These are phyloP conservation scores for Magallana ariakensis DNA, from an alignment of 1,140 invertebrate genomes.

Conservation along the genomic window DNA sequence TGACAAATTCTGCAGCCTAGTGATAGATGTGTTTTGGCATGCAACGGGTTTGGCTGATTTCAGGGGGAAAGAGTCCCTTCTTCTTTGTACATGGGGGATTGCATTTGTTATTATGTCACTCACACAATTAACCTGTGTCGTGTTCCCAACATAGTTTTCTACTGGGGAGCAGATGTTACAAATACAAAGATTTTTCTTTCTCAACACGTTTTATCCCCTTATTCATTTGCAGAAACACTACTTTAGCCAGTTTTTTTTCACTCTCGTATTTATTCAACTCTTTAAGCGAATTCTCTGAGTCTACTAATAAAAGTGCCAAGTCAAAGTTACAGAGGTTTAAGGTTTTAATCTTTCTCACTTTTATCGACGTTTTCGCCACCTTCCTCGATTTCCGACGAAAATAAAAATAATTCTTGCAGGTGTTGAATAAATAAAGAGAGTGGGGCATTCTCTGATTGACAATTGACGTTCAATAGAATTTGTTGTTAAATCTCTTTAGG, in stretches of 20 bases:
- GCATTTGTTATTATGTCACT: neutral
- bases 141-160: neutral
- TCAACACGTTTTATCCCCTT: neutral
- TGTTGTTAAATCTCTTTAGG: neutral
- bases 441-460: constrained; percentile 1
- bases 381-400: neutral
- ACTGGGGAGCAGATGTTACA: neutral
- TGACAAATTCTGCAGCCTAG: constrained; percentile 19
- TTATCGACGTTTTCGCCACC: neutral
- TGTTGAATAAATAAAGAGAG: constrained; percentile 26
- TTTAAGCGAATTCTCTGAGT: neutral
- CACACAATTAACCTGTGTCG: neutral
- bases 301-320: constrained; percentile 27
- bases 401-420: constrained; percentile 20
- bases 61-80: neutral
- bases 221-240: neutral
- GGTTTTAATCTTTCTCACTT: constrained; percentile 27
- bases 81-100: neutral
- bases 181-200: neutral
- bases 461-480: neutral
- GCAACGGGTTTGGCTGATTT: neutral
- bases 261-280: constrained; percentile 1
- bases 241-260: neutral
- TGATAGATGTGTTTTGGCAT: constrained; percentile 23
- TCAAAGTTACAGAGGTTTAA: neutral